Evolutionary conservation across 37 sponge, comb jelly and placozoan genomes (phyloP), one percentile per base, ranked within the genome.

Genomic region (Aplysina aerophoba): DNA sequence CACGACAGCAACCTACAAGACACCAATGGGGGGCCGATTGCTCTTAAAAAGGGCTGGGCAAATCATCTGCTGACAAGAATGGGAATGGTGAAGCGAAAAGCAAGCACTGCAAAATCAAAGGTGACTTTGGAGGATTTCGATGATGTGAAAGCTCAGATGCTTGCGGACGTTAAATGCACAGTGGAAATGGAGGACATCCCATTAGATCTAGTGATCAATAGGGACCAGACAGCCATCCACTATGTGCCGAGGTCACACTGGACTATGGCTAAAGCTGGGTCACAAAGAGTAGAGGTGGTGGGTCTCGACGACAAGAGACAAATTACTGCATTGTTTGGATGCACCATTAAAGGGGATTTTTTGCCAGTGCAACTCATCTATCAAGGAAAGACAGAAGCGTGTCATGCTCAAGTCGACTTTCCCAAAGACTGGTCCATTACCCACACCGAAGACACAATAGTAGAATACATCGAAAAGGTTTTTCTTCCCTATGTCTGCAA

Each of bases 141-240:
- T 36, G 73, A 50, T n/a, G 14, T 64, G 56, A 87, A 90, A 81
- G 57, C 34, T 53, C 28, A 54, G 34, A 85, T 91, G 15, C 85
- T 91, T n/a, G 38, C 44, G 53, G 81, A 87, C 38, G 53, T 87
- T 20, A 57, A 58, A 4, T 27, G 80, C 22, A 72, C 59, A 21
- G 91, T 83, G 27, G 31, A 24, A 24, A 80, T 89, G 89, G 89
- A 84, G 53, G 89, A 89, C 15, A 77, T 89, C 25, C 89, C 84
- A 40, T 73, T 73, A 38, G 85, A 88, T 56, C 54, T 91, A 24
- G 40, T 88, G 24, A 36, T 91, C 22, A 91, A 88, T 44, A 85
- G 88, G 85, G 89, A 92, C 62, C 89, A 88, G 73, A 92, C 92
- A 16, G 89, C 88, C 41, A 86, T 92, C 4, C 81, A 85, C 66